Conservation (phyloP, 2,113 vertebrate species). For the Sapayoa aenigma region DNA sequence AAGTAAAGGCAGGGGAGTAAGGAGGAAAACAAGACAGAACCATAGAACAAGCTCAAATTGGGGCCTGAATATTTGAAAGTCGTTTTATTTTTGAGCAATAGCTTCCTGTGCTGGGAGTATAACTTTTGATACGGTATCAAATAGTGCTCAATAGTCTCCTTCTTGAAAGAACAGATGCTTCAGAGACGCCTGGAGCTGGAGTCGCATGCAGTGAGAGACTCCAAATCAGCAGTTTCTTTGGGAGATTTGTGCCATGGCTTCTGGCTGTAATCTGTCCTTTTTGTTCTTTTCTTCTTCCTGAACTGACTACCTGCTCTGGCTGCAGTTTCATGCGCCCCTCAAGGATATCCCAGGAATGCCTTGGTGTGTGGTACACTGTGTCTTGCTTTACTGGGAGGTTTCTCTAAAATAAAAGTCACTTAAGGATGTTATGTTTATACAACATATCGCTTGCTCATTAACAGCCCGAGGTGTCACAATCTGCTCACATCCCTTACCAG, state of each 20-base stretch:
- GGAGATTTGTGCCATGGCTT: neutral
- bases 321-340: neutral
- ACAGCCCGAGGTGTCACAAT: neutral
- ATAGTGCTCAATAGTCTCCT: neutral
- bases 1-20: accelerated
- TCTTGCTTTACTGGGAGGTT: neutral
- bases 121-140: neutral
- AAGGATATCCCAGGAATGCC: accelerated
- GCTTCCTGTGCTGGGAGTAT: neutral
- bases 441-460: neutral
- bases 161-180: constrained; percentile 11
- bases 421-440: neutral
- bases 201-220: neutral
- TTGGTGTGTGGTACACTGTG: neutral
- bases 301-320: accelerated
- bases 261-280: neutral
- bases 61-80: neutral
- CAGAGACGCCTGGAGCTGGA: constrained; percentile 6
- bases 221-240: neutral
- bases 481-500: neutral
- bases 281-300: neutral
- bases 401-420: neutral
- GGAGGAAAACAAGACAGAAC: neutral
- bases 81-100: neutral
- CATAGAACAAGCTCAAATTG: neutral